These are phyloP conservation scores for Bombus soroeensis DNA, from an alignment of 1,140 invertebrate genomes.

Conservation along the genomic window DNA sequence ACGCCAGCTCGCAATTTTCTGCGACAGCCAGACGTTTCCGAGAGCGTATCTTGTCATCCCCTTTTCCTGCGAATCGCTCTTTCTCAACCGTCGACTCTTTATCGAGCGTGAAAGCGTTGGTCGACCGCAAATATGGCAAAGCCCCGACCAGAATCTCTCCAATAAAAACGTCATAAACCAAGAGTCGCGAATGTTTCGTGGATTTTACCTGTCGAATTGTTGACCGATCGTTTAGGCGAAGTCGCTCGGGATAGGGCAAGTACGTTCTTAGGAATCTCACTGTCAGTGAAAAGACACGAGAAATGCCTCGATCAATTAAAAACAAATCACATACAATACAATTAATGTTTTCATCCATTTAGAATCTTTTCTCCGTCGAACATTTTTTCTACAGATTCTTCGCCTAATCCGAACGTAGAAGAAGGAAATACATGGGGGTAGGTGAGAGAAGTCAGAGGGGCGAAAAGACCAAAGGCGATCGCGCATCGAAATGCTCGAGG, in stretches of 20 bases:
- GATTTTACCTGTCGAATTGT: too few relatives aligned
- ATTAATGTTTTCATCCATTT: too few relatives aligned
- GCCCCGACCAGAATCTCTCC: background rate
- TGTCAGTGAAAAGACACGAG: too few relatives aligned
- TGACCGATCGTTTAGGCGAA: too few relatives aligned
- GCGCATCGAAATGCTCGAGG: conserved; percentile 53
- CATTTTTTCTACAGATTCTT: background rate
- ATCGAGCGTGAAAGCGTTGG: background rate
- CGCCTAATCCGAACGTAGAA: too few relatives aligned
- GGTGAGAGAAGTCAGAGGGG: background rate
- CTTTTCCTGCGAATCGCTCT: background rate
- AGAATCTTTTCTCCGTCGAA: too few relatives aligned
- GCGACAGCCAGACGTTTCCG: conserved; percentile 17
- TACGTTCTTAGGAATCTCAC: too few relatives aligned
- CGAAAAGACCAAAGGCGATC: conserved; percentile 14
- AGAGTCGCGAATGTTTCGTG: background rate
- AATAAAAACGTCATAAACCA: background rate
- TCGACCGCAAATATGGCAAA: conserved; percentile 21
- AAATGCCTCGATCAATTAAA: too few relatives aligned
- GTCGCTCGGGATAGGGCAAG: too few relatives aligned
- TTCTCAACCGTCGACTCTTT: background rate
- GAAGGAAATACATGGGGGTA: background rate
- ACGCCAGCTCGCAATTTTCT: conserved; percentile 44
- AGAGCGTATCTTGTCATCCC: conserved; percentile 22
- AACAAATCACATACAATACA: too few relatives aligned